Evolutionary conservation across 2,797 vertebrate genomes (phyloP), one percentile per base, ranked within the genome.

Genomic region (Synanceia verrucosa): DNA sequence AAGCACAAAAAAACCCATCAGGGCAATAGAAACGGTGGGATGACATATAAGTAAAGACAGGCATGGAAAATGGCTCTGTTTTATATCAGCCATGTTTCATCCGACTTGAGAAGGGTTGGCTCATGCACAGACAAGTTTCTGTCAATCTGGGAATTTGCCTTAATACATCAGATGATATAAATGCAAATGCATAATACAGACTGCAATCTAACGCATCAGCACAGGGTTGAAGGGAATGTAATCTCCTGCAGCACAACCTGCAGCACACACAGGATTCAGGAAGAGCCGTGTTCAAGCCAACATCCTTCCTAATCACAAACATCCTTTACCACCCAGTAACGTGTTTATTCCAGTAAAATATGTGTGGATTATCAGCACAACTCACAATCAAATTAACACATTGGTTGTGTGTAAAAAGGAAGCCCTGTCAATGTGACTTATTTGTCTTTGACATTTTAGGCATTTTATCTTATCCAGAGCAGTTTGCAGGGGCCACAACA

Each of bases 301-400:
- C 84, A 85, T 91, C 90, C 90, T 90, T 90, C 86, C 88, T 86
- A 79, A 83, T 87, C 73, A 70, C 86, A 87, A 88, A 90, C 88
- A 90, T 89, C 84, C 85, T 88, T 78, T 59, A 60, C 33, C 68
- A 73, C 70, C 59, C 48, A 59, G 58, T 12, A 36, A 52, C 46
- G 3, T 76, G 44, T 70, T 79, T 80, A 64, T 79, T 75, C 36
- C 46, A 70, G 43, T 76, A 64, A 50, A 66, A 56, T 74, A 18
- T 52, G 51, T 43, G 28, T 39, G 24, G 18, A 41, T 63, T 56
- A 76, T 70, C 23, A 53, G 29, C 47, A 64, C 21, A 57, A 33
- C 21, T 61, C 3, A 18, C 33, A 47, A 67, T 65, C 16, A 58
- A 57, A 39, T 52, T 5, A 36, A 6, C 23, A 13, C 55, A 44